phyloP scores from a whole-genome alignment of 1,140 invertebrate genomes.

The Venturia canescens region DNA sequence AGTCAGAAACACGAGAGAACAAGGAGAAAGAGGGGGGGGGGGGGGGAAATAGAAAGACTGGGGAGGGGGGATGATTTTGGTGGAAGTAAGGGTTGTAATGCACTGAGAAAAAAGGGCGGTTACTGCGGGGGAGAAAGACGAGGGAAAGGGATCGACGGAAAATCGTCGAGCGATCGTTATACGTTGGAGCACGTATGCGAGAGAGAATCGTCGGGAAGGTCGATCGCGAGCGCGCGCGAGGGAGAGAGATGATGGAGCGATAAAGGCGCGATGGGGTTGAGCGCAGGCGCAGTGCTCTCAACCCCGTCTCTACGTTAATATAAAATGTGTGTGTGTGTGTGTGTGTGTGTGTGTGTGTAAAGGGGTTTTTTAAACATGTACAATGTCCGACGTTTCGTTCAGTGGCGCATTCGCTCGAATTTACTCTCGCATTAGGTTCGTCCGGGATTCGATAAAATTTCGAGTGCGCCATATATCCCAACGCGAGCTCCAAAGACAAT shows the following conservation, averaged over 20 bases:
- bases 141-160: not conserved
- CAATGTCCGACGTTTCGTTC: not conserved
- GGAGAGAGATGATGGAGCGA: constrained; percentile 30
- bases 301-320: not conserved
- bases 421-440: not conserved
- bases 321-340: not conserved
- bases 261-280: constrained; percentile 25
- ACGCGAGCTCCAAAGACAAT: not conserved
- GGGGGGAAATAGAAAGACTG: not conserved
- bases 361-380: not conserved
- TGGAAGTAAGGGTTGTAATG: not conserved
- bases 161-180: constrained; percentile 58
- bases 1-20: not conserved
- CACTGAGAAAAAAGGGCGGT: not conserved
- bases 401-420: not conserved
- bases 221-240: constrained; percentile 40
- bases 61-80: not conserved
- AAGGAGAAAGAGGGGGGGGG: constrained; percentile 6
- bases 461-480: not conserved
- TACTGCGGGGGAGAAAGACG: not conserved
- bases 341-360: not conserved
- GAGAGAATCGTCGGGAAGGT: constrained; percentile 57
- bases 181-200: constrained; percentile 58
- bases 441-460: not conserved
- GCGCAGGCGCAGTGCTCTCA: constrained; percentile 34